Evolutionary conservation across 2,113 vertebrate species (phyloP).

Genomic region (Pipra filicauda): DNA sequence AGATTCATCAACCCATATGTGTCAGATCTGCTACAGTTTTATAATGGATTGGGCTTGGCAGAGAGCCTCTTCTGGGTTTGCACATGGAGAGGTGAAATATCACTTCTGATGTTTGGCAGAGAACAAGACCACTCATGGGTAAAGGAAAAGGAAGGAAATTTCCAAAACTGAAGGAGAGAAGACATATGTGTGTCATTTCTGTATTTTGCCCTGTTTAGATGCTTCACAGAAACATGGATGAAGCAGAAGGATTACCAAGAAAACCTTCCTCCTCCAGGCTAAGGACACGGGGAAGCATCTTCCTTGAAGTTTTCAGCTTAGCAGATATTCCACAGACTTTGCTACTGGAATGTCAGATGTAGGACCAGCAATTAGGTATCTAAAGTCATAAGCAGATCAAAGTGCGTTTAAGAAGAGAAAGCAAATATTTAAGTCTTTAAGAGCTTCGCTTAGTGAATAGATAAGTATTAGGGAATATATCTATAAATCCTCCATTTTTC

Average conservation of each 20-base stretch:
- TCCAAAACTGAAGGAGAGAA: not conserved
- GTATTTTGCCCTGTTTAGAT: not conserved
- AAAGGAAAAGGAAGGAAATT: slow-evolving; percentile 8
- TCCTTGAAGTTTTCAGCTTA: not conserved
- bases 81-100: slow-evolving; percentile 27
- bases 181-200: not conserved
- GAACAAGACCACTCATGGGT: not conserved
- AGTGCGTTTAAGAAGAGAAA: not conserved
- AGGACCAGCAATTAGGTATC: not conserved
- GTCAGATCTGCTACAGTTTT: slow-evolving; percentile 24
- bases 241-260: not conserved
- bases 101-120: slow-evolving; percentile 5
- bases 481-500: not conserved
- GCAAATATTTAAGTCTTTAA: not conserved
- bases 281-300: not conserved
- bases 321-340: not conserved
- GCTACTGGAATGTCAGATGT: not conserved
- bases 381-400: not conserved
- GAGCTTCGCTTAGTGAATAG: not conserved
- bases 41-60: slow-evolving; percentile 1
- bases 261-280: not conserved
- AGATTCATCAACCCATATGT: slow-evolving; percentile 22
- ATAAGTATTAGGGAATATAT: not conserved
- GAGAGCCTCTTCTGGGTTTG: not conserved
- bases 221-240: not conserved